These are phyloP conservation scores for Anoncus sp. DNA, from an alignment of 2,888 invertebrate species.

Conservation along the genomic window DNA sequence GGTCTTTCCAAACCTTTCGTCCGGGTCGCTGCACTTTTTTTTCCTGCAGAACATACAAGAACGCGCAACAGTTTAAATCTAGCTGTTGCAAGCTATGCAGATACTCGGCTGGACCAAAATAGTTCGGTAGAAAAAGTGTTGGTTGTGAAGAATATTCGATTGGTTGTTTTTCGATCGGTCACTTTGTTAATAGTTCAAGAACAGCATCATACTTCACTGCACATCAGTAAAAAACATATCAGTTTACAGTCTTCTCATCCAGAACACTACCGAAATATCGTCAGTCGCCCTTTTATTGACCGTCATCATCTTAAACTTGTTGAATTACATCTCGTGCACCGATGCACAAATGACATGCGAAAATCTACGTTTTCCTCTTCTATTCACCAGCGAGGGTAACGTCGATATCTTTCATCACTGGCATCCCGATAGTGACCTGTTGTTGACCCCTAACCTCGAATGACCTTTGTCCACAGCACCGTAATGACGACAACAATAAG, in stretches of 20 bases:
- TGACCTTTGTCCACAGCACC: conserved; percentile 20
- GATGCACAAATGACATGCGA: conserved; percentile 13
- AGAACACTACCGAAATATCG: not conserved
- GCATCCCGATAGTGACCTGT: conserved; percentile 54
- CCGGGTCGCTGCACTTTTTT: conserved; percentile 37
- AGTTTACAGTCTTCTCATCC: not conserved
- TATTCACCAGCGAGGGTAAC: conserved; percentile 16
- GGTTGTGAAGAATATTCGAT: not conserved
- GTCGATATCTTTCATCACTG: conserved; percentile 23
- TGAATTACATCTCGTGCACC: not conserved
- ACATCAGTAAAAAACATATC: not conserved
- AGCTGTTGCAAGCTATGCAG: not conserved
- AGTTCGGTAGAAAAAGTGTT: not conserved
- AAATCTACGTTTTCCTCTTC: conserved; percentile 36
- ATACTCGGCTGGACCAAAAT: not conserved
- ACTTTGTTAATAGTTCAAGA: not conserved
- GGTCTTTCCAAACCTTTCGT: conserved; percentile 44
- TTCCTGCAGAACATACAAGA: not conserved
- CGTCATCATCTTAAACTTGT: not conserved
- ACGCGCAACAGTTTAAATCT: not conserved
- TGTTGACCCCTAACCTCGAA: conserved; percentile 38
- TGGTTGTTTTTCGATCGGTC: not conserved
- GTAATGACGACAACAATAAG: conserved; percentile 17
- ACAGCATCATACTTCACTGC: not conserved
- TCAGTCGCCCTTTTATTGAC: not conserved